Base-by-base conservation (phyloP, 2,888 invertebrate genomes). In the Abrostola tripartita region DNA sequence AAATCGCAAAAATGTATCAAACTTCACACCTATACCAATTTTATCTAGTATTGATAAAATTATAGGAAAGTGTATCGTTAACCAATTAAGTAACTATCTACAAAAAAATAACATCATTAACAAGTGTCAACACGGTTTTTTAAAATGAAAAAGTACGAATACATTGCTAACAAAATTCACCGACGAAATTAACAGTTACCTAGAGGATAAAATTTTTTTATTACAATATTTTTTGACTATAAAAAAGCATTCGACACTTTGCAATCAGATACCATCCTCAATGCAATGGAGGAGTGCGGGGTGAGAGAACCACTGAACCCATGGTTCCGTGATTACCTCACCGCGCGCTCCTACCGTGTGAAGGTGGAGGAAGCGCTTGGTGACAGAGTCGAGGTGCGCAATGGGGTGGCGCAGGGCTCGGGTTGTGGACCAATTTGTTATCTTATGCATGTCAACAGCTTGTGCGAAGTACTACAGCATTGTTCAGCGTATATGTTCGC, bases 211-310 rank as follows among this genome's bases (percentile, higher is more conserved):
- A 54, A 49, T 53, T n/a, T 12, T 53, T 41, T 61, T 7, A 7
- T 61, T n/a, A 36, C 51, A 0, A 10, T 56, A 47, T 52, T 62
- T 42, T 52, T 36, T 36, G 51, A 62, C 9, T 56, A n/a, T 47
- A 62, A 62, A 62, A 62, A 56, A 40, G 56, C 56, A 0, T 62
- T 62, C 36, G 62, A 62, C n/a, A 62, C 62, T n/a, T 35, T 62
- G 9, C 37, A 62, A 37, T 36, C 12, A 6, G 44, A 56, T 12
- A 62, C 62, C 7, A n/a, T 62, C 2, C 37, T 62, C 0, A 62
- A 57, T 7, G 62, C 52, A 1, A 52, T 62, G 38, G 38, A 38
- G 44, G 56, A 62, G 56, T 62, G 62, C 7, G 62, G 62, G 10
- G 56, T 56, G 47, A 6, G 52, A 6, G 47, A 56, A 10, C 62